Conservation (phyloP, 2,113 vertebrate species). For the Xiphias gladius region DNA sequence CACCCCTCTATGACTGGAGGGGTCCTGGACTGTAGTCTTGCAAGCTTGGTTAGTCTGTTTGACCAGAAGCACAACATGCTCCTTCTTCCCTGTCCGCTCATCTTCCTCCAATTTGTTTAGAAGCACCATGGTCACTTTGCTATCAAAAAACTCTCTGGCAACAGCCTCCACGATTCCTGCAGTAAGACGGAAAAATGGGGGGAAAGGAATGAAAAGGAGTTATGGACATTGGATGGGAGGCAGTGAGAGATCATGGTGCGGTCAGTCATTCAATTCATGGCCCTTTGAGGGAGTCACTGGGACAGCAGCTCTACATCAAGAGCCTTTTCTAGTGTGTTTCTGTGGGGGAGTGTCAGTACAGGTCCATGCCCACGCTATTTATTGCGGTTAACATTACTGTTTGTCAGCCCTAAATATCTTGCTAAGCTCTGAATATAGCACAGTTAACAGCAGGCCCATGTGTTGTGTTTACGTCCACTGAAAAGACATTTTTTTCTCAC, state of each 20-base stretch:
- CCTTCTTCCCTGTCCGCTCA: slow-evolving; percentile 84
- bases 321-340: no score
- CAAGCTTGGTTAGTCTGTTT: slow-evolving; percentile 65
- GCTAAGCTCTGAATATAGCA: no score
- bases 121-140: slow-evolving; percentile 80
- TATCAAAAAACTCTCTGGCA: slow-evolving; percentile 85
- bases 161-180: slow-evolving; percentile 85
- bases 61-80: slow-evolving; percentile 85
- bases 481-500: no score
- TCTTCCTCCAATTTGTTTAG: slow-evolving; percentile 81
- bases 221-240: background rate
- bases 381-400: no score
- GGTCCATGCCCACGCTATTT: no score
- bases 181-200: background rate
- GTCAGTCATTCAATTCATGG: no score
- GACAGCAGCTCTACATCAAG: no score
- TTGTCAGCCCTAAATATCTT: no score
- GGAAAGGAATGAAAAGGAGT: background rate
- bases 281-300: no score
- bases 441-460: no score
- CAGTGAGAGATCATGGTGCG: background rate
- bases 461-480: no score
- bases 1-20: background rate
- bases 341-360: no score
- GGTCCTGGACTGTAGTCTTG: background rate